A percentile compares a stretch with the other conserved stretches of the same genome.
These are phyloP conservation scores for Eupithecia vulgata DNA, from an alignment of 2,888 invertebrate genomes.

Conservation along the genomic window DNA sequence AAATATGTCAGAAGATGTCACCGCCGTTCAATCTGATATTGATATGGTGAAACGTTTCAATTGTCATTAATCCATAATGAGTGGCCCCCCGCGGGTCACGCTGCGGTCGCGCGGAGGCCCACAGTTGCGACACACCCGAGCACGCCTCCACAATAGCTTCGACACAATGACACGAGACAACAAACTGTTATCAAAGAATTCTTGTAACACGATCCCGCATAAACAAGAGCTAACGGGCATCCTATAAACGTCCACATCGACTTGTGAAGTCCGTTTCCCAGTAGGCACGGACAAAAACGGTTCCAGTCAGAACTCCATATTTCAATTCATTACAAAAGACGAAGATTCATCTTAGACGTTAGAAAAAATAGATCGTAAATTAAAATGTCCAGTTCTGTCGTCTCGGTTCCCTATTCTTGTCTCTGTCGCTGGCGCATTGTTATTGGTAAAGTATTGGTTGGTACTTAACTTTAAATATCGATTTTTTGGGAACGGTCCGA, in stretches of 20 bases:
- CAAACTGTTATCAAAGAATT: conserved; percentile 68
- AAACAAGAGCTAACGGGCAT: conserved; percentile 69
- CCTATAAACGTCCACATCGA: conserved; percentile 68
- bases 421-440: conserved; percentile 69
- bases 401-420: conserved; percentile 59
- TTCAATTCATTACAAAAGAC: conserved; percentile 81
- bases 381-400: conserved; percentile 76
- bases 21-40: conserved; percentile 56
- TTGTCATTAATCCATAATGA: conserved; percentile 76
- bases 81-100: conserved; percentile 59
- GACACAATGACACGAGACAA: conserved; percentile 71
- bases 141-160: conserved; percentile 66
- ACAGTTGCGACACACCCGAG: conserved; percentile 60
- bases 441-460: conserved; percentile 74
- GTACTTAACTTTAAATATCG: conserved; percentile 79
- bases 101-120: conserved; percentile 56
- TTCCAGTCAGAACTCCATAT: conserved; percentile 73
- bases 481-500: conserved; percentile 69
- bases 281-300: conserved; percentile 75
- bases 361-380: conserved; percentile 80
- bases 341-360: conserved; percentile 78
- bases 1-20: conserved; percentile 51
- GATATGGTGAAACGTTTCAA: conserved; percentile 69
- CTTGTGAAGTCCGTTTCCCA: conserved; percentile 82
- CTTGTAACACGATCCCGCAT: conserved; percentile 69